Conservation (phyloP, 1,140 invertebrate species). For the Zaprionus nigranus region DNA sequence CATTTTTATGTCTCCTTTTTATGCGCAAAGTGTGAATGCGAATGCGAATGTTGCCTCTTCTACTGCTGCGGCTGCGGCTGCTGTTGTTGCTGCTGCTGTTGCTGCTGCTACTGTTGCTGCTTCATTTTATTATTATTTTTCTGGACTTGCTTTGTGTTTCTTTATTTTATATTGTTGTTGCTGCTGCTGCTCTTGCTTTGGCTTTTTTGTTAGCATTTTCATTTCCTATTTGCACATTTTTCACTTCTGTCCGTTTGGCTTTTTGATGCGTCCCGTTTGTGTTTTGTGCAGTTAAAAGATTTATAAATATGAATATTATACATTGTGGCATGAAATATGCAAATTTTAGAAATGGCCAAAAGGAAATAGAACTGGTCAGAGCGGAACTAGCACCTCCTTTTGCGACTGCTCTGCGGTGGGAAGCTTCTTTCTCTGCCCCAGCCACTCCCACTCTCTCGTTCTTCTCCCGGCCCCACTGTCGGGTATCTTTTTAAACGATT, state of each 20-base stretch:
- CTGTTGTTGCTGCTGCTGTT: not conserved
- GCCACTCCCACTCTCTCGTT: not conserved
- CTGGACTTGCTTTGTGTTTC: not conserved
- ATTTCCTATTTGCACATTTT: constrained; percentile 81
- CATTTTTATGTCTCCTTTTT: constrained; percentile 76
- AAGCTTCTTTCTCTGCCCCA: not conserved
- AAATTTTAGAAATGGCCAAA: constrained; percentile 78
- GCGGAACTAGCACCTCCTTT: constrained; percentile 51
- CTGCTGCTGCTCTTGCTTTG: constrained; percentile 33
- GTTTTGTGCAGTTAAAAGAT: constrained; percentile 80
- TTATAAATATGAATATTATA: constrained; percentile 83
- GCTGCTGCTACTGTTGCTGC: constrained; percentile 12
- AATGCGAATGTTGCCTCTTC: constrained; percentile 21
- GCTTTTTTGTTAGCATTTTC: constrained; percentile 59
- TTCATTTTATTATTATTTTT: constrained; percentile 24
- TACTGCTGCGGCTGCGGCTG: constrained; percentile 2
- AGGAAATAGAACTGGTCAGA: constrained; percentile 77
- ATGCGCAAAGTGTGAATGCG: constrained; percentile 65
- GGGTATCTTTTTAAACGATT: constrained; percentile 43
- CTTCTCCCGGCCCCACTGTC: not conserved
- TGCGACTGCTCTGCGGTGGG: constrained; percentile 1
- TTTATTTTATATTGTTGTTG: constrained; percentile 32
- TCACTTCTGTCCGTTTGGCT: constrained; percentile 67
- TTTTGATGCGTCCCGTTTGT: constrained; percentile 76
- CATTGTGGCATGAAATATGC: constrained; percentile 81